Conservation (phyloP, 2,797 vertebrate species). For the Chelonia mydas region DNA sequence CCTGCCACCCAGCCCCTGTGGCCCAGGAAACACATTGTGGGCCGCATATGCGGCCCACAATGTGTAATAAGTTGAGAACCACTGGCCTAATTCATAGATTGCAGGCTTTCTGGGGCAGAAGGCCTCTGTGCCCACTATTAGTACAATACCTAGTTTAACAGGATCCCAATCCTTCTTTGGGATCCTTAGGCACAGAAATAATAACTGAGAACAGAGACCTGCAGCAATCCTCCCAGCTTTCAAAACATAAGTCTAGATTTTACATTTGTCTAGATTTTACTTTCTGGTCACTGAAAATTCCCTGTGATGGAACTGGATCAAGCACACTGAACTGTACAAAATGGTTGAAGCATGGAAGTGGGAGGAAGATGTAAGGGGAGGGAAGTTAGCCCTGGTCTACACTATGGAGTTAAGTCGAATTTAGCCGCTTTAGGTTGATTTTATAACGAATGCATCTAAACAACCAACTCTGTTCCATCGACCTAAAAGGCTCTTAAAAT, state of each 20-base stretch:
- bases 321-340: accelerated
- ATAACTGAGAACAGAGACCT: not conserved
- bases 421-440: too few species aligned
- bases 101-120: not conserved
- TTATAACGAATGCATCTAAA: too few species aligned
- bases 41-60: too few species aligned
- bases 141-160: not conserved
- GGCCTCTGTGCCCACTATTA: not conserved
- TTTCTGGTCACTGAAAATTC: not conserved
- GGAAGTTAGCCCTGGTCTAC: not conserved
- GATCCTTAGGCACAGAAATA: not conserved
- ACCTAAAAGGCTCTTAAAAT: too few species aligned
- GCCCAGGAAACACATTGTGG: too few species aligned
- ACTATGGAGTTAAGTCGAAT: too few species aligned
- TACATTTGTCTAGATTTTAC: not conserved
- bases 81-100: not conserved
- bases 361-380: not conserved
- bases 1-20: too few species aligned
- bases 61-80: too few species aligned
- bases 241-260: not conserved
- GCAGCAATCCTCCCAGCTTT: not conserved
- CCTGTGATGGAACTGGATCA: not conserved
- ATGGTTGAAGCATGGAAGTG: not conserved
- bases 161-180: not conserved
- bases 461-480: too few species aligned